Evolutionary conservation across 1,140 invertebrate genomes (phyloP), one percentile per base, ranked within the genome.

Genomic region (Ceratoteleas bidentatus): DNA sequence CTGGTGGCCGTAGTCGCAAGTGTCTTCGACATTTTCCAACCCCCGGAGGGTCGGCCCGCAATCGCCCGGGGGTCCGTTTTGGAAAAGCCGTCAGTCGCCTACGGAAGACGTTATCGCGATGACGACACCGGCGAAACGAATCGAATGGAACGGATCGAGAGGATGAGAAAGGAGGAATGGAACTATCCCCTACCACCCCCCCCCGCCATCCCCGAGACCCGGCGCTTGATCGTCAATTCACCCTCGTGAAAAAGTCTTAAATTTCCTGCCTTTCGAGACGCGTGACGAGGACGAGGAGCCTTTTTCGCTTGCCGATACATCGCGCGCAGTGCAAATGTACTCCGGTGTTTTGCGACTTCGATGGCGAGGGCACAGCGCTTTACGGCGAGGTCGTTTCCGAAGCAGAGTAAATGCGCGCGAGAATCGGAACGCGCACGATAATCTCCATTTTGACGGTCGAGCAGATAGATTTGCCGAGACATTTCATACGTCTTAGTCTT

Each of bases 1-100:
- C 64, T 85, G 84, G 87, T 88, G 84, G 85, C 88, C 88, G 84
- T 86, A 81, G 60, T 74, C 73, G 68, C 81, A 77, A 85, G 78
- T 74, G 68, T 79, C 73, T 83, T 64, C 81, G 69, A 54, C 62
- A 32, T 64, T 70, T 50, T 72, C 66, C 60, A 40, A 43, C n/a
- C 53, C n/a, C 58, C 60, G 58, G 73, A 81, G 72, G 70, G 73
- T 77, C 74, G 65, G 72, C 60, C 74, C 68, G 15, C 43, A 24
- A 76, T 85, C 73, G 83, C 85, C 83, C 45, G 15, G 58, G 83
- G 85, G 79, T 81, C 81, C 76, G 83, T 81, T 85, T 84, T 85
- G 76, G 62, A 76, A 86, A 87, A 81, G 24, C 24, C 76, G 74
- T 81, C 74, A 68, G 81, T 70, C 61, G 62, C 57, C 38, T 76